Evolutionary conservation across 1,140 invertebrate species (phyloP).

Genomic region (Adoxophyes honmai): DNA sequence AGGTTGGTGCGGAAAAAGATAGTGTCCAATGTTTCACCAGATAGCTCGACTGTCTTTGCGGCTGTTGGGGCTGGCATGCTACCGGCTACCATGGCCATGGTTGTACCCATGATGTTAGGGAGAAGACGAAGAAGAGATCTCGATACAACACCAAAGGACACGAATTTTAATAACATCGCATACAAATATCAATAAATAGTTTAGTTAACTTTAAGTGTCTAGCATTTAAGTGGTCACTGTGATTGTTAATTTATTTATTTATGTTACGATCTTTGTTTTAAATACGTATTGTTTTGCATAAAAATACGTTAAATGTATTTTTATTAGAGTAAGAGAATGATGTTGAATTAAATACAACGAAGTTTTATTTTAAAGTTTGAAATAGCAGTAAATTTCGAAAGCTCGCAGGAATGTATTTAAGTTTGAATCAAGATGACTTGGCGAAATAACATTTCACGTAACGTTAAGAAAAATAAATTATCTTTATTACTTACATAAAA

Average conservation of each 20-base stretch:
- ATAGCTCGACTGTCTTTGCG: constrained; percentile 81
- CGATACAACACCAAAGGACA: constrained; percentile 20
- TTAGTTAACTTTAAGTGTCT: background rate
- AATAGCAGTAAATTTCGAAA: too few species aligned
- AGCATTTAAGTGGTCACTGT: constrained; percentile 12
- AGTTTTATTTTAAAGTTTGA: too few species aligned
- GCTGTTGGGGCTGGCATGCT: constrained; percentile 87
- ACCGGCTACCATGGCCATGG: constrained; percentile 87
- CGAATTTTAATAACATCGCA: constrained; percentile 30
- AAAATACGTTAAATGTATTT: constrained; percentile 15
- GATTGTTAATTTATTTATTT: constrained; percentile 14
- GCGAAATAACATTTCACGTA: background rate
- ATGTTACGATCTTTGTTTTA: background rate
- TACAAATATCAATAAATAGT: constrained; percentile 23
- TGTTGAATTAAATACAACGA: background rate
- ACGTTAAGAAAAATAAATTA: background rate
- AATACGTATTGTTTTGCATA: too few species aligned
- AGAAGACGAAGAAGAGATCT: constrained; percentile 70
- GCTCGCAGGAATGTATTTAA: too few species aligned
- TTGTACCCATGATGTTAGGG: constrained; percentile 85
- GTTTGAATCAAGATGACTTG: too few species aligned
- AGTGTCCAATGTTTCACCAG: constrained; percentile 47
- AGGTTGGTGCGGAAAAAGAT: constrained; percentile 60
- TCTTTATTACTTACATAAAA: background rate
- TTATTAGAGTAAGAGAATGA: background rate